A percentile compares a stretch with the other conserved stretches of the same genome.
Conservation (phyloP, 2,797 vertebrate species). For the Sebastes minor region DNA sequence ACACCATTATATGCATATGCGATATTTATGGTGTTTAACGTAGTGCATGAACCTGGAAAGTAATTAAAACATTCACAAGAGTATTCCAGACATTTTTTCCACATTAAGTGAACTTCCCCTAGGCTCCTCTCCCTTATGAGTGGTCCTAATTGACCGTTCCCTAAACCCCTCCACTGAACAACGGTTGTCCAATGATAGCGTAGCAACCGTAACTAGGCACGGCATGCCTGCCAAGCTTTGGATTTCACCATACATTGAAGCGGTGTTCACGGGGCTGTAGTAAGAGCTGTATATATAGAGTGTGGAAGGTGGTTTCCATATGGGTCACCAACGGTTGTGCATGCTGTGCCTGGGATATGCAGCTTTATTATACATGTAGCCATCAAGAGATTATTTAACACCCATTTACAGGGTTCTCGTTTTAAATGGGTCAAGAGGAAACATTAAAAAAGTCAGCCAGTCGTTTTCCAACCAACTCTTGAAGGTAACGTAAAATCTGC, state of each 20-base stretch:
- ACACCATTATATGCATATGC: background rate
- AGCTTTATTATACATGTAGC: background rate
- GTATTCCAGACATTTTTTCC: background rate
- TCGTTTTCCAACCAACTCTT: background rate
- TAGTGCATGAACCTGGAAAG: slow-evolving; percentile 1
- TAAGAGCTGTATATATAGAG: background rate
- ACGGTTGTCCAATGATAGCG: background rate
- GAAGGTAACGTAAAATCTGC: background rate
- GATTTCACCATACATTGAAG: background rate
- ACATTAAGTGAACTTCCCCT: background rate
- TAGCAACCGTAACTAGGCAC: background rate
- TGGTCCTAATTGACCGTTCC: background rate
- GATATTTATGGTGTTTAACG: background rate
- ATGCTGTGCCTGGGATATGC: background rate
- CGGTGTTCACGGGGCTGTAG: background rate
- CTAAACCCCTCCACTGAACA: slow-evolving; percentile 26
- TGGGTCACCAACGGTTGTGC: background rate
- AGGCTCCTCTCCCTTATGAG: background rate
- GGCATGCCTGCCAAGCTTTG: background rate
- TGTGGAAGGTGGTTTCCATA: background rate
- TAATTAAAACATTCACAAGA: background rate
- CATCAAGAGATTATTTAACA: background rate
- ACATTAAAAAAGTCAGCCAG: background rate
- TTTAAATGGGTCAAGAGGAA: background rate
- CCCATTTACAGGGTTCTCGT: background rate